Conservation (phyloP, 2,113 vertebrate species). For the Brachypteracias leptosomus region DNA sequence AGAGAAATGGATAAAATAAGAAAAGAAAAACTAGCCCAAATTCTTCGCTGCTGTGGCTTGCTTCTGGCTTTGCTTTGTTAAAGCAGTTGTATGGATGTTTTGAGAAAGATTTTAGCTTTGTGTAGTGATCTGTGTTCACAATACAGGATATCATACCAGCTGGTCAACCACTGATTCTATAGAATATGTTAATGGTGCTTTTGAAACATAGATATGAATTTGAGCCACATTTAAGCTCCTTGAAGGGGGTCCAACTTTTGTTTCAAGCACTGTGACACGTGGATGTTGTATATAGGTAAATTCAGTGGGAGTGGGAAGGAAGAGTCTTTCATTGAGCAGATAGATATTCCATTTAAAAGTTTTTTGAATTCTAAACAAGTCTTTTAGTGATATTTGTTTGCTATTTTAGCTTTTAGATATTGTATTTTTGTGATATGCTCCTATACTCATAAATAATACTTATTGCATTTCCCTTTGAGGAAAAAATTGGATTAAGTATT, state of each 20-base stretch:
- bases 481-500: background rate
- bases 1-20: background rate
- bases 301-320: background rate
- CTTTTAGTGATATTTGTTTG: slow-evolving; percentile 11
- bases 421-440: background rate
- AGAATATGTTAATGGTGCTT: background rate
- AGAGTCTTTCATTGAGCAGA: background rate
- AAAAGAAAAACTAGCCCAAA: background rate
- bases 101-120: background rate
- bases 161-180: background rate
- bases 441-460: background rate
- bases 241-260: background rate
- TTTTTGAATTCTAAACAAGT: background rate
- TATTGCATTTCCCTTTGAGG: background rate
- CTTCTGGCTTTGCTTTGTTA: background rate
- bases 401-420: background rate
- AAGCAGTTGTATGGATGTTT: background rate
- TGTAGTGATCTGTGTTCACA: background rate
- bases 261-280: background rate
- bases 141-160: background rate
- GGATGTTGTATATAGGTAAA: background rate
- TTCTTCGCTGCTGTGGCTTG: background rate
- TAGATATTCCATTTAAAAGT: background rate
- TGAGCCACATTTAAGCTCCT: background rate
- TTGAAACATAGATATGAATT: background rate